phyloP scores from a whole-genome alignment of 2,888 invertebrate species.

The Eupeodes luniger region DNA sequence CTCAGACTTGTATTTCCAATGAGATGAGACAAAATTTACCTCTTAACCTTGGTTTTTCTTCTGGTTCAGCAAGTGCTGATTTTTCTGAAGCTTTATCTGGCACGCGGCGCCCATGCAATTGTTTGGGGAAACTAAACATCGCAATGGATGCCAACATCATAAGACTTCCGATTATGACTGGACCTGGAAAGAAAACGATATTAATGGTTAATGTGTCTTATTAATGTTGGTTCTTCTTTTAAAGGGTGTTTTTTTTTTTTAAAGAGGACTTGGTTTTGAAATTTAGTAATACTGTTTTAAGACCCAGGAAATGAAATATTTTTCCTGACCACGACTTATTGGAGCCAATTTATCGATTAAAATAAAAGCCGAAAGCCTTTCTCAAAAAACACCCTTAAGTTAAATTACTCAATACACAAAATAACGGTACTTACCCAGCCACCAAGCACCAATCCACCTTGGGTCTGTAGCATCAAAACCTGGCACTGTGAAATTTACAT shows the following conservation, averaged over 20 bases:
- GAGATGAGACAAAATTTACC: constrained; percentile 83
- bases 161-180: constrained; percentile 93
- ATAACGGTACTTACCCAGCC: constrained; percentile 86
- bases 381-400: too few species aligned
- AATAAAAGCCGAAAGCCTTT: too few species aligned
- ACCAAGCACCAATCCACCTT: constrained; percentile 98
- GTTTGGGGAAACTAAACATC: constrained; percentile 96
- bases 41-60: constrained; percentile 87
- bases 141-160: constrained; percentile 93
- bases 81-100: constrained; percentile 76
- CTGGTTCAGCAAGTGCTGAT: constrained; percentile 80
- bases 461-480: constrained; percentile 92
- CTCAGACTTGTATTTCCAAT: neutral
- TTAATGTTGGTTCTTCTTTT: neutral
- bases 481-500: constrained; percentile 92
- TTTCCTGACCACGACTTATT: too few species aligned
- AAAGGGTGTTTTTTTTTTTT: too few species aligned
- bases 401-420: too few species aligned
- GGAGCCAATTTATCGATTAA: too few species aligned
- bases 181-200: constrained; percentile 85
- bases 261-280: too few species aligned
- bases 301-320: too few species aligned
- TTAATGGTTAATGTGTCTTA: neutral
- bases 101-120: constrained; percentile 86
- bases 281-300: too few species aligned